Evolutionary conservation across 2,888 invertebrate species (phyloP), one percentile per base, ranked within the genome.

Genomic region (Pecten maximus): DNA sequence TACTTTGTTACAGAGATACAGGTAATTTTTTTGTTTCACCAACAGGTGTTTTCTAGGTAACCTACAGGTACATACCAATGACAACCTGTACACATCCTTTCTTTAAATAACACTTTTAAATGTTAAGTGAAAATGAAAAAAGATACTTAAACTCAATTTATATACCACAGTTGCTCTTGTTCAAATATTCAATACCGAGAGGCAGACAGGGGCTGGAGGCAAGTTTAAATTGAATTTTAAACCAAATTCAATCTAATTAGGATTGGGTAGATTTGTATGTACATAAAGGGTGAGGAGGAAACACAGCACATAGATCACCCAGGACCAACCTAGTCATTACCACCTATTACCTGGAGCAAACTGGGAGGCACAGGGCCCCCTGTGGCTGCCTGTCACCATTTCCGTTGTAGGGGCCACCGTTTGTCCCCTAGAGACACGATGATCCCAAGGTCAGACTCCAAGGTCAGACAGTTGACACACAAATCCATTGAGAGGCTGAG

Each of bases 81-180:
- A 54, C 54, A 54, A 3, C n/a, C 12, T 74, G 74, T 35, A 35
- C 74, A 74, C 28, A 28, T 35, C 35, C 74, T 28, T 74, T 74
- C 2, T 74, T 74, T 74, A 74, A 74, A 74, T 74, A 35, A 74
- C 74, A 74, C 8, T 74, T 74, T 74, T 28, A 74, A 74, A 74
- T 74, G 74, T 74, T 74, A 74, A 74, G 74, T 74, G 74, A 74
- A 74, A 74, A 74, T 28, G 74, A 74, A 74, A 74, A 44, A 74
- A 74, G 74, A 74, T 74, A 74, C 74, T 74, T 74, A 28, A 74
- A 74, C 28, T 74, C 74, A 74, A 74, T 74, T 74, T 74, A 74
- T 74, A 74, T 74, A 74, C 74, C 74, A 74, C 74, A 35, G 35
- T 10, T 74, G 23, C 74, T 28, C 74, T 74, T 74, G 74, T 74